Base-by-base conservation (phyloP, 2,113 vertebrate genomes). In the Falcunculus frontatus region DNA sequence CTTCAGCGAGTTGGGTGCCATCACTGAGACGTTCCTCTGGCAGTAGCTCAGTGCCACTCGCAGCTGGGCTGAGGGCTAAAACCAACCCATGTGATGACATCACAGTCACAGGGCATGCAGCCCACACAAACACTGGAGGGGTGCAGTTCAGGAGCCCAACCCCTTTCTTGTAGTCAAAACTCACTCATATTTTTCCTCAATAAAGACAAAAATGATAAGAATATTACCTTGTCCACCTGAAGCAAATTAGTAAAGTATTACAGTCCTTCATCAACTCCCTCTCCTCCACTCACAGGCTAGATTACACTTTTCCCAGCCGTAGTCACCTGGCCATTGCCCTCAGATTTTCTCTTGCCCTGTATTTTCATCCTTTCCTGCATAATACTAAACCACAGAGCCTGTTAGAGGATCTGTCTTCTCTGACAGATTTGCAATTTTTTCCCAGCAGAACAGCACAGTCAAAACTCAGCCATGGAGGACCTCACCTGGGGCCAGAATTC, bases 71-170 rank as follows among this genome's bases (percentile, higher is more conserved):
- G 46, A 0, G 4, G 41, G n/a, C 37, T 62, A 7, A 49, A 8
- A 5, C 19, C 44, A 76, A 47, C 11, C 19, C 15, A 9, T 3
- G 14, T 0, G 3, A 47, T 44, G 19, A 39, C 37, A 49, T 9
- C 62, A 4, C 4, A 32, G 67, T 12, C 53, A 49, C 0, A 2
- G 57, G 25, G 56, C 13, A 33, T 0, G 1, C 7, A 18, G 2
- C 6, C 16, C 26, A 16, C 14, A 35, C 13, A 27, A 39, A 59
- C 27, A 16, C 9, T 16, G 67, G 9, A 35, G 26, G 74, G 8
- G 2, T 55, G 11, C 23, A 75, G 27, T 32, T 72, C 23, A 44
- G 79, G 27, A 74, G 16, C 7, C 29, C 87, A 90, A 39, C 3
- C 6, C 15, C 6, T 35, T 63, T 79, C 27, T 63, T 77, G 15